Evolutionary conservation across 2,888 invertebrate genomes (phyloP).

Genomic region (Lasius platythorax): DNA sequence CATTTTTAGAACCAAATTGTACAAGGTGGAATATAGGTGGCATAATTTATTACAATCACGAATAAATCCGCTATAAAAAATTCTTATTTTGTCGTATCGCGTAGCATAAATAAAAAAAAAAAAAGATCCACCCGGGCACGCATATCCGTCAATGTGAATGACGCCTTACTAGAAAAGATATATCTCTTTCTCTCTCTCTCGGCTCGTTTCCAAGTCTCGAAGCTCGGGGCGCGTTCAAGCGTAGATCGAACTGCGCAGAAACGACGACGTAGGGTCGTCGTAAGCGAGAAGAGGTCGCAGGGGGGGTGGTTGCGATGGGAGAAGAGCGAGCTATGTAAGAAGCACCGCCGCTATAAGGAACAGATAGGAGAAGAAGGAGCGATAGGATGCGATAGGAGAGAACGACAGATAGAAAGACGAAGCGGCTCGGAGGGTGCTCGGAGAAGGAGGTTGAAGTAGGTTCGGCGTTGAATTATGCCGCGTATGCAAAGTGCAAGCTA

Average conservation of each 20-base stretch:
- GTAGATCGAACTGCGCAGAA: conserved; percentile 75
- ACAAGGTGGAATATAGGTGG: not conserved
- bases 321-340: conserved; percentile 45
- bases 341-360: conserved; percentile 30
- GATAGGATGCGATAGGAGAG: conserved; percentile 34
- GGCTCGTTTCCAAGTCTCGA: conserved; percentile 61
- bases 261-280: conserved; percentile 59
- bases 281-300: conserved; percentile 60
- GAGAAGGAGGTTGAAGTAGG: conserved; percentile 58
- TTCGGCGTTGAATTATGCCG: conserved; percentile 84
- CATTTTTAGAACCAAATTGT: not conserved
- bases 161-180: not conserved
- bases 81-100: conserved; percentile 14
- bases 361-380: conserved; percentile 19
- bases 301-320: conserved; percentile 35
- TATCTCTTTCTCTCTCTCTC: not conserved
- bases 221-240: conserved; percentile 66
- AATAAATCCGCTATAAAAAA: conserved; percentile 51
- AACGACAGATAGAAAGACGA: conserved; percentile 5
- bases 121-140: not conserved
- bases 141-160: not conserved
- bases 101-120: too few relatives aligned
- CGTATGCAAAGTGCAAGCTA: conserved; percentile 84
- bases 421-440: not conserved
- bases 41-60: not conserved